These are phyloP conservation scores for Cynodonichthys magdalenae DNA, from an alignment of 2,797 vertebrate species.

Conservation along the genomic window DNA sequence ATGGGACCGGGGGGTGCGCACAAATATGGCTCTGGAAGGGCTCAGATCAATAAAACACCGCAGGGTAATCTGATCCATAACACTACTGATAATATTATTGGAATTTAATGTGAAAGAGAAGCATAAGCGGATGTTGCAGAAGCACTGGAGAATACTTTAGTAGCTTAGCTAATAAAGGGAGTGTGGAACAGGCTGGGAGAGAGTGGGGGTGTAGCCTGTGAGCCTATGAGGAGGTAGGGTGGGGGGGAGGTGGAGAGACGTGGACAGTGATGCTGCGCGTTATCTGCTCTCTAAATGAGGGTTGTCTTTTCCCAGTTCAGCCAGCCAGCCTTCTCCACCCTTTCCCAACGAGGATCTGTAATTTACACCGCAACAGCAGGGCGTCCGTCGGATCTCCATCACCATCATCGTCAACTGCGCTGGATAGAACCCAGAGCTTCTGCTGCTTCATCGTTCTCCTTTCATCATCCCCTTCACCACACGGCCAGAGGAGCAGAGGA, in stretches of 20 bases:
- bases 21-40: slow-evolving; percentile 15
- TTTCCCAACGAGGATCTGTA: slow-evolving; percentile 58
- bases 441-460: slow-evolving; percentile 38
- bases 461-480: slow-evolving; percentile 5
- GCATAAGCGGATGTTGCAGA: slow-evolving; percentile 20
- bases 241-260: slow-evolving; percentile 46
- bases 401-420: slow-evolving; percentile 28
- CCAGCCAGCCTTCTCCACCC: slow-evolving; percentile 69
- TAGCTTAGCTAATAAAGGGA: slow-evolving; percentile 25
- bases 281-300: slow-evolving; percentile 68
- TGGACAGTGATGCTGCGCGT: slow-evolving; percentile 68
- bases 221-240: slow-evolving; percentile 52
- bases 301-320: slow-evolving; percentile 65
- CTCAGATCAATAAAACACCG: slow-evolving; percentile 48
- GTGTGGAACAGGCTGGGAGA: slow-evolving; percentile 38
- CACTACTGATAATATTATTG: slow-evolving; percentile 3
- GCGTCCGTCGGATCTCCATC: slow-evolving; percentile 50
- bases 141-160: slow-evolving; percentile 11
- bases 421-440: slow-evolving; percentile 39
- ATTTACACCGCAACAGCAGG: slow-evolving; percentile 56
- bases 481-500: slow-evolving; percentile 31
- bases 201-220: slow-evolving; percentile 71
- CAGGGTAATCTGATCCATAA: slow-evolving; percentile 21
- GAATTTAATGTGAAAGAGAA: neutral
- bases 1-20: slow-evolving; percentile 8